Evolutionary conservation across 2,888 invertebrate species (phyloP), one percentile per base, ranked within the genome.

Genomic region (Ectemnius continuus): DNA sequence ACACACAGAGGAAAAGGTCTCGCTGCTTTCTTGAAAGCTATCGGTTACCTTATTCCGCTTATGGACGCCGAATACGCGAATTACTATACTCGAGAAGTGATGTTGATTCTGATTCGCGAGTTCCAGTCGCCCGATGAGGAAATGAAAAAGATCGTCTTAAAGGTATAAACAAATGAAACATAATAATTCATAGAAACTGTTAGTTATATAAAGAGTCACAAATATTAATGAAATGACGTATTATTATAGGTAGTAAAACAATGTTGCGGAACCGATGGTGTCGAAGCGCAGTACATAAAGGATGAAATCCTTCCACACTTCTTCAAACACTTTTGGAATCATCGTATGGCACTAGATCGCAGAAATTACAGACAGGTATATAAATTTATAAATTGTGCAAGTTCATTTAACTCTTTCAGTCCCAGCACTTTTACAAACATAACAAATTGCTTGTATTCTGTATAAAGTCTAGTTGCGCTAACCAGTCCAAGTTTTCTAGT

Each of bases 1-100:
- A 98, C 96, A 0, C 96, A 96, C 89, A 93, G 96, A 82, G 96
- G 96, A 73, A 95, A 98, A 93, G 99, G 99, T 91, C 92, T 99
- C 82, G 99, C 99, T 75, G 99, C 99, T n/a, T 99, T 99, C 92
- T 92, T 99, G 75, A 99, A 99, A 91, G 99, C 99, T 61, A 99
- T 99, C 91, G 99, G 99, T 79, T 99, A 99, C 90, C 93, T 99
- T 65, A 99, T 99, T 85, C 99, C 99, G 0, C 93, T 99, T 76
- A 99, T 99, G 99, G 99, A 99, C 89, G 99, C 99, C 70, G 99
- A 99, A 91, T 99, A 99, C 88, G 99, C 99, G 0, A 99, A 99
- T 91, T 99, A 99, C 91, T 99, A 99, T 90, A 99, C 99, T 0
- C 94, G 99, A 84, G 99, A 99, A 95, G 99, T 99, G 90, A 98